phyloP scores from a whole-genome alignment of 2,888 invertebrate genomes.

The Tenthredo scrophulariae region DNA sequence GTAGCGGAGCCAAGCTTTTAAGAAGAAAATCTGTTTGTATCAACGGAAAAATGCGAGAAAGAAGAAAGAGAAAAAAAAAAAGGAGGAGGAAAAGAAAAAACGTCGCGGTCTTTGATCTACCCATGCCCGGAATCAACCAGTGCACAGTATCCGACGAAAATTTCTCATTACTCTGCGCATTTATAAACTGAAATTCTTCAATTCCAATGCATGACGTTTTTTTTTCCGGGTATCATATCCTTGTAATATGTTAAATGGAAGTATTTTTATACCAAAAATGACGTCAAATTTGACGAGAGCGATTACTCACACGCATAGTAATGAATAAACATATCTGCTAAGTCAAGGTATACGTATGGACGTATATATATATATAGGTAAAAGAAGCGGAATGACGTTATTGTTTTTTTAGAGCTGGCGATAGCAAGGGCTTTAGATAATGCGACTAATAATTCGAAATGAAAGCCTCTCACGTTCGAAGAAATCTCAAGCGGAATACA shows the following conservation, averaged over 20 bases:
- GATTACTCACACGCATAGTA: not conserved
- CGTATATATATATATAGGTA: not conserved
- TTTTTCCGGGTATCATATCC: not conserved
- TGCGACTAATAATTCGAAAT: constrained; percentile 69
- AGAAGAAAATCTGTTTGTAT: constrained; percentile 46
- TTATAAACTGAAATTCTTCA: not conserved
- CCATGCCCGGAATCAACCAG: not conserved
- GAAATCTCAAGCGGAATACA: constrained; percentile 68
- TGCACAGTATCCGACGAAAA: constrained; percentile 1
- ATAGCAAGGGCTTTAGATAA: constrained; percentile 61
- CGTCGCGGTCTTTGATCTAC: not conserved
- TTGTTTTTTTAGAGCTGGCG: constrained; percentile 19
- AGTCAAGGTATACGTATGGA: not conserved
- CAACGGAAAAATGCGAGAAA: not conserved
- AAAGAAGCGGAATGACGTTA: not conserved
- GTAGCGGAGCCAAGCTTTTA: constrained; percentile 30
- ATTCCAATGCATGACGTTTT: not conserved
- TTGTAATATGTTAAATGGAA: not conserved
- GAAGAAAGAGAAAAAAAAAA: not conserved
- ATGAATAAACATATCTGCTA: not conserved
- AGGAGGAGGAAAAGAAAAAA: not conserved
- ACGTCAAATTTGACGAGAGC: not conserved
- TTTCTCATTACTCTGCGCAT: not conserved
- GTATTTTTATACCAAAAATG: not conserved
- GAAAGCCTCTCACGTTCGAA: constrained; percentile 72